Conservation (phyloP, 2,797 vertebrate genomes). For the Aulostomus chinensis region DNA sequence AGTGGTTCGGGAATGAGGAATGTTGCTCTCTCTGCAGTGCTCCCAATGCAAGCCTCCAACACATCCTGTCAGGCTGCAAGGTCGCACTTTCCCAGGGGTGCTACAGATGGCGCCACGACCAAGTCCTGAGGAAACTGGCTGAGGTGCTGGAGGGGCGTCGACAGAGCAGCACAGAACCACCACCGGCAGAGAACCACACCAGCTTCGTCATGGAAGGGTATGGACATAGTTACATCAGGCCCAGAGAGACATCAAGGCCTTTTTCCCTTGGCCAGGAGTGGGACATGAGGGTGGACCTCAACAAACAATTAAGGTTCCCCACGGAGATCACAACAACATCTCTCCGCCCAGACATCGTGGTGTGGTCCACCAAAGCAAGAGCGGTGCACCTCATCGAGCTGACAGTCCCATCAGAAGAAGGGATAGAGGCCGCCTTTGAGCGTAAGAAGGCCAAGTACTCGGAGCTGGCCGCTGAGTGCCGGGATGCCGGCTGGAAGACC, state of each 20-base stretch:
- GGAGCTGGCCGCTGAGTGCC: too few species aligned
- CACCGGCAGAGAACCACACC: neutral
- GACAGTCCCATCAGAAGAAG: too few species aligned
- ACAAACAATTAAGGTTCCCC: neutral
- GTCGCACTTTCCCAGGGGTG: too few species aligned
- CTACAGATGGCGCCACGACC: too few species aligned
- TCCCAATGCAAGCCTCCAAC: slow-evolving; percentile 8
- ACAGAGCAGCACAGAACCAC: too few species aligned
- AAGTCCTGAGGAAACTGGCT: slow-evolving; percentile 11
- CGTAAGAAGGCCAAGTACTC: too few species aligned
- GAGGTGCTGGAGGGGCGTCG: neutral
- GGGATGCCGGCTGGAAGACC: too few species aligned
- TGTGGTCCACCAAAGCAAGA: neutral
- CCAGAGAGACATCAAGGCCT: too few species aligned
- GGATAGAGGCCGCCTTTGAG: too few species aligned
- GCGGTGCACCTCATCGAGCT: too few species aligned
- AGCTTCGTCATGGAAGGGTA: neutral
- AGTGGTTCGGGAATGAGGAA: slow-evolving; percentile 10
- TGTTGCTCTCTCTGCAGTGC: too few species aligned
- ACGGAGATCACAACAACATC: neutral
- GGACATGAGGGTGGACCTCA: neutral
- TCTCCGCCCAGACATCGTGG: neutral
- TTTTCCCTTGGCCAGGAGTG: neutral
- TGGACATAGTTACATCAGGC: neutral
- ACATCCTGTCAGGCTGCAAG: slow-evolving; percentile 6